These are phyloP conservation scores for Sarcophilus harrisii DNA, from an alignment of 2,797 vertebrate species.

Conservation along the genomic window DNA sequence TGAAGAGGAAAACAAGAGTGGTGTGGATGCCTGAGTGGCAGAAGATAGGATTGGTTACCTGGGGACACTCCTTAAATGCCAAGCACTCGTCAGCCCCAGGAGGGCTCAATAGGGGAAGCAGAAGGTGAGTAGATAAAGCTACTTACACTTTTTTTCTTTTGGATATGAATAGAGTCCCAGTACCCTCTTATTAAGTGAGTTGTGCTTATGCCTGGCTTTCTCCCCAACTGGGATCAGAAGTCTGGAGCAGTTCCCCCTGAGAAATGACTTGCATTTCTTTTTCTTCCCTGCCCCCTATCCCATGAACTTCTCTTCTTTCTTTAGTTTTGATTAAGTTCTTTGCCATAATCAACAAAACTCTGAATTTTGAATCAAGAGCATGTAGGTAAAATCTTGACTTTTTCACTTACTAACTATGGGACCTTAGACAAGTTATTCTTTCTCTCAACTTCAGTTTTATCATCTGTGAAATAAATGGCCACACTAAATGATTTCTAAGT, in stretches of 20 bases:
- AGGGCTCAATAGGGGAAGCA: accelerated
- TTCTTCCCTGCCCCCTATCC: neutral
- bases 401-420: neutral
- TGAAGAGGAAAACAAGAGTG: neutral
- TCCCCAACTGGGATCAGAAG: neutral
- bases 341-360: neutral
- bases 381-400: neutral
- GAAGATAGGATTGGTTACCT: neutral
- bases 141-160: neutral
- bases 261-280: neutral
- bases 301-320: neutral
- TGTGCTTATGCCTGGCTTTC: neutral
- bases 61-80: neutral
- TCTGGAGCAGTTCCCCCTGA: neutral
- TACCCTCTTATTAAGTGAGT: neutral
- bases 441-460: neutral
- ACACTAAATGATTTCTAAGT: neutral
- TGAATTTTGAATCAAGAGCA: neutral
- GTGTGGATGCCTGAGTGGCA: neutral
- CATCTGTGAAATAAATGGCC: neutral
- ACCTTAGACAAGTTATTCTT: neutral
- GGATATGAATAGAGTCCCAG: neutral
- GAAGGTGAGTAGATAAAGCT: neutral
- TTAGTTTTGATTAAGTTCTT: neutral
- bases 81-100: neutral